phyloP scores from a whole-genome alignment of 2,888 invertebrate genomes.

The Drosophila multiciliata region DNA sequence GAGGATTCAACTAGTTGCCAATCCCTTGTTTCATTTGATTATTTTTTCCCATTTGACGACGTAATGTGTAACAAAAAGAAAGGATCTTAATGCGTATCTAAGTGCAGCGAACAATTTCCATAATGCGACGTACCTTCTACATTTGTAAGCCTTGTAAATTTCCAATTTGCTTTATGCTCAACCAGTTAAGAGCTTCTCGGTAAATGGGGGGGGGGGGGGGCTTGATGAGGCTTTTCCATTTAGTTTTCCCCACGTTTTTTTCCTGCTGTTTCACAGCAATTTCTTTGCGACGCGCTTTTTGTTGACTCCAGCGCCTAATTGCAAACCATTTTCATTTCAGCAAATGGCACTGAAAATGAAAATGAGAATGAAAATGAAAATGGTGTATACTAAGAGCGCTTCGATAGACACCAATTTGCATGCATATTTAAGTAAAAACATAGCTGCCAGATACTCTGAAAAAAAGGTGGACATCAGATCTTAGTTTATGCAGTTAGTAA shows the following conservation, averaged over 20 bases:
- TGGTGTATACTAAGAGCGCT: slow-evolving; percentile 23
- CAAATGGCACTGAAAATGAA: slow-evolving; percentile 67
- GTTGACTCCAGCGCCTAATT: slow-evolving; percentile 76
- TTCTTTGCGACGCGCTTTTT: slow-evolving; percentile 34
- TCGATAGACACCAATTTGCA: slow-evolving; percentile 15
- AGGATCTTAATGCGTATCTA: slow-evolving; percentile 14
- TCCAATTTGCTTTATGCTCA: slow-evolving; percentile 65
- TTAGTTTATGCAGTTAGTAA: neutral
- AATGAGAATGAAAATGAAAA: slow-evolving; percentile 35
- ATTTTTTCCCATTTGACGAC: slow-evolving; percentile 7
- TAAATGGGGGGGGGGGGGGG: neutral
- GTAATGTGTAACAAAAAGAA: slow-evolving; percentile 1
- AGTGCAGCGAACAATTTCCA: slow-evolving; percentile 43
- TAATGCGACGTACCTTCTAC: slow-evolving; percentile 51
- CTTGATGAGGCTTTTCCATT: slow-evolving; percentile 28
- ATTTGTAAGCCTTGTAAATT: slow-evolving; percentile 68
- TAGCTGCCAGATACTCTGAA: neutral
- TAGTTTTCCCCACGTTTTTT: slow-evolving; percentile 42
- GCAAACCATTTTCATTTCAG: slow-evolving; percentile 65
- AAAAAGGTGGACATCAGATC: neutral
- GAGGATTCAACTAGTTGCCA: slow-evolving; percentile 47
- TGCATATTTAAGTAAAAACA: neutral
- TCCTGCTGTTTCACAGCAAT: slow-evolving; percentile 31
- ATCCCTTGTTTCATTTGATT: slow-evolving; percentile 8
- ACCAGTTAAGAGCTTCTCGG: neutral